Evolutionary conservation across 2,888 invertebrate genomes (phyloP).

Genomic region (Atrina japonica): DNA sequence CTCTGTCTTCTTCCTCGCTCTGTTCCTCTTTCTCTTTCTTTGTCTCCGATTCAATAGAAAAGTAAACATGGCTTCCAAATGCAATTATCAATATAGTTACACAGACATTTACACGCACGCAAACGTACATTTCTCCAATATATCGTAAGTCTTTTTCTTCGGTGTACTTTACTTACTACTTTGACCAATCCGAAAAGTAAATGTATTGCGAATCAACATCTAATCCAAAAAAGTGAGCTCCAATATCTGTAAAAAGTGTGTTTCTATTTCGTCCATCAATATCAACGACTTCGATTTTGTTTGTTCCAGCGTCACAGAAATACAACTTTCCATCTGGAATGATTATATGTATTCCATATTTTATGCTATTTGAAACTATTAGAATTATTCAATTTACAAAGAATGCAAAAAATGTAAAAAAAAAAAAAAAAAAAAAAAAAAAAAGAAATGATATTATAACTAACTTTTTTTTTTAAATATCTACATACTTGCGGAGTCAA

Average conservation of each 20-base stretch:
- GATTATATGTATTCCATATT: neutral
- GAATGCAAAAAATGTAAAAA: neutral
- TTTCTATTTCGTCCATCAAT: conserved; percentile 43
- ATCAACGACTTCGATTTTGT: conserved; percentile 50
- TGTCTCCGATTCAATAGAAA: no score
- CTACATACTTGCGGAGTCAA: conserved; percentile 27
- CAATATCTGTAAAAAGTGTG: conserved; percentile 42
- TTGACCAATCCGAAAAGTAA: conserved; percentile 56
- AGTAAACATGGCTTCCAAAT: no score
- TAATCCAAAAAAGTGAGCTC: conserved; percentile 53
- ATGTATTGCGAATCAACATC: conserved; percentile 51
- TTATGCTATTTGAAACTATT: no score
- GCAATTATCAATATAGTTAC: no score
- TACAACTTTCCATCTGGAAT: conserved; percentile 38
- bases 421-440: no score
- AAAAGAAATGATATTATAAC: no score
- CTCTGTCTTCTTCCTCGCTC: no score
- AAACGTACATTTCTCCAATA: no score
- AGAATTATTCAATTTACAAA: neutral
- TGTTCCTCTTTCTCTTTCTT: no score
- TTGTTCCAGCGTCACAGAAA: conserved; percentile 53
- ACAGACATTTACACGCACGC: no score
- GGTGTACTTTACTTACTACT: conserved; percentile 45
- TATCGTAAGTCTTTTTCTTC: no score
- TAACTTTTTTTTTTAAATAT: no score